A percentile compares a stretch with the other conserved stretches of the same genome.
phyloP scores from a whole-genome alignment of 2,797 vertebrate species.

The Austrolebias charrua region DNA sequence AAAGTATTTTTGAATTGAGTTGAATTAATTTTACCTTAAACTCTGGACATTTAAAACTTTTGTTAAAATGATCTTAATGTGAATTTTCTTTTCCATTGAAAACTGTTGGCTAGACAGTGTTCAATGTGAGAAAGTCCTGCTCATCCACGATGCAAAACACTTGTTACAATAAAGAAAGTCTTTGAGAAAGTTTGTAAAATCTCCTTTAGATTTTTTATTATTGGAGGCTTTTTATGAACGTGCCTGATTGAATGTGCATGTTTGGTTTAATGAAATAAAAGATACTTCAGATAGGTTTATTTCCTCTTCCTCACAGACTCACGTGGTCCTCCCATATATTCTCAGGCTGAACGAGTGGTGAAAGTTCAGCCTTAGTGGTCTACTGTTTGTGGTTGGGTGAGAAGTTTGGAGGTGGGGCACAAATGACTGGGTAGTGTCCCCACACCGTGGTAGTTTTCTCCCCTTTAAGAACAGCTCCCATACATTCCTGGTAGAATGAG shows the following conservation, averaged over 20 bases:
- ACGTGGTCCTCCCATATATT: constrained; percentile 53
- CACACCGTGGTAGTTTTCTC: constrained; percentile 65
- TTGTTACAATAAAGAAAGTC: no score
- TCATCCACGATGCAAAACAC: no score
- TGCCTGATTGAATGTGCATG: constrained; percentile 1
- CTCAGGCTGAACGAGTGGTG: constrained; percentile 40
- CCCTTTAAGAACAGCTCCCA: constrained; percentile 59
- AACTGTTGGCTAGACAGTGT: no score
- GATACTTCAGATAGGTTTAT: constrained; percentile 8
- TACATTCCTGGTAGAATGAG: constrained; percentile 64
- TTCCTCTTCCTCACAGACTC: constrained; percentile 44
- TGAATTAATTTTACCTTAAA: no score
- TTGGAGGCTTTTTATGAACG: no score
- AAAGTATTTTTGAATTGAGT: no score
- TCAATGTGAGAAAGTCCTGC: no score
- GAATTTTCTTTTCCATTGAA: no score
- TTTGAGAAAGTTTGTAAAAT: no score
- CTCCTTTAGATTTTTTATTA: no score
- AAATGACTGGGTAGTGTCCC: constrained; percentile 46
- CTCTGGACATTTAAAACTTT: no score
- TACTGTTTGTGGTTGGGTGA: constrained; percentile 42
- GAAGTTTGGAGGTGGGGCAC: constrained; percentile 38
- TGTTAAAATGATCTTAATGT: no score
- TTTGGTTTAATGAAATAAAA: constrained; percentile 37
- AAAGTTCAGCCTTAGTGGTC: constrained; percentile 45